Evolutionary conservation across 1,140 invertebrate species (phyloP).

Genomic region (Dreissena rostriformis): DNA sequence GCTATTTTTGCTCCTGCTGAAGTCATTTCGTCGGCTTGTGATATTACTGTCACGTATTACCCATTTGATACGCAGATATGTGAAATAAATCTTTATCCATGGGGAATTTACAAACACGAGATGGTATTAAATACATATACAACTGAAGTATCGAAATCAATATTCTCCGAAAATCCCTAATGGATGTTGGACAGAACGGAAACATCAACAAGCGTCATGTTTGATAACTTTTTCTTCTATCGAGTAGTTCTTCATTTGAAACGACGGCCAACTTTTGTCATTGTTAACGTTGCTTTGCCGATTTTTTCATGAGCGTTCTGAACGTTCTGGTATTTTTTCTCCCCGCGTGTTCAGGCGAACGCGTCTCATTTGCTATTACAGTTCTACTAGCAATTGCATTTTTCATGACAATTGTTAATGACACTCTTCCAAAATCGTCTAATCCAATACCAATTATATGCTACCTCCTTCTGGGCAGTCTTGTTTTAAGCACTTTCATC

Average conservation of each 20-base stretch:
- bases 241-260: slow-evolving; percentile 64
- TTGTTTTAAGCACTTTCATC: slow-evolving; percentile 51
- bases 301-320: slow-evolving; percentile 83
- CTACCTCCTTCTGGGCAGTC: slow-evolving; percentile 47
- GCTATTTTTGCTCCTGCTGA: slow-evolving; percentile 42
- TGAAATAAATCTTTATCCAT: slow-evolving; percentile 73
- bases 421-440: slow-evolving; percentile 84
- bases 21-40: slow-evolving; percentile 86
- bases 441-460: slow-evolving; percentile 52
- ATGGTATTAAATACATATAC: background rate
- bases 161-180: slow-evolving; percentile 84
- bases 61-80: slow-evolving; percentile 88
- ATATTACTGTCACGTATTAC: slow-evolving; percentile 92
- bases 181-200: slow-evolving; percentile 75
- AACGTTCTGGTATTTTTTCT: slow-evolving; percentile 84
- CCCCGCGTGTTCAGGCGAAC: slow-evolving; percentile 84
- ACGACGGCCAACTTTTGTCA: slow-evolving; percentile 75
- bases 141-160: slow-evolving; percentile 81
- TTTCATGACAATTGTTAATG: slow-evolving; percentile 83
- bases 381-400: slow-evolving; percentile 84
- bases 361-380: slow-evolving; percentile 83
- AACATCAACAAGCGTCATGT: background rate
- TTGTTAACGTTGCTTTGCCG: slow-evolving; percentile 83
- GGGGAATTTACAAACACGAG: background rate
- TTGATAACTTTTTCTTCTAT: slow-evolving; percentile 1